Conservation (phyloP, 2,888 invertebrate genomes). For the Muschampia plurimacula region DNA sequence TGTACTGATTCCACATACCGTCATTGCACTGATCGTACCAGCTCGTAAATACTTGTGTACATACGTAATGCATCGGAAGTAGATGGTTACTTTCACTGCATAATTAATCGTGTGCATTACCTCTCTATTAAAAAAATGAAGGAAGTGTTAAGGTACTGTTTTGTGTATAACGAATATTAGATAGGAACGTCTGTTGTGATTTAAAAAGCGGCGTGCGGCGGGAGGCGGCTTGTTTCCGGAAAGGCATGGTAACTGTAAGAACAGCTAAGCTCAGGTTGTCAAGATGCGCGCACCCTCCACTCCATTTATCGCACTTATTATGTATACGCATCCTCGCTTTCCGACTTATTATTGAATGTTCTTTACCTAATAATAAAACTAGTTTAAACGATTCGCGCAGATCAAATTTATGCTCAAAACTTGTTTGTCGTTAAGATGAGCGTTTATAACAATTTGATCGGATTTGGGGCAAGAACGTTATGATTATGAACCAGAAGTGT, state of each 20-base stretch:
- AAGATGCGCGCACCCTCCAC: too few relatives aligned
- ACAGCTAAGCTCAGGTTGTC: too few relatives aligned
- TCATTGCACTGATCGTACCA: too few relatives aligned
- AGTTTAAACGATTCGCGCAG: neutral
- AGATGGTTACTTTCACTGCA: constrained; percentile 8
- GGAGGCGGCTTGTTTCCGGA: too few relatives aligned
- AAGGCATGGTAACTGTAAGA: too few relatives aligned
- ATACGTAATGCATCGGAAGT: constrained; percentile 1
- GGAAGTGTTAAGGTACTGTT: neutral
- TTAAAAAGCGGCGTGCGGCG: too few relatives aligned
- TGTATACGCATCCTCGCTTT: neutral
- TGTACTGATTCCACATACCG: too few relatives aligned
- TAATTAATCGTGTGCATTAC: constrained; percentile 2
- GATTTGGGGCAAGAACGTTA: too few relatives aligned
- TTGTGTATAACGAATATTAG: neutral
- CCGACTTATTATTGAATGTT: constrained; percentile 1
- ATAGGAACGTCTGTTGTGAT: too few relatives aligned
- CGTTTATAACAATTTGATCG: neutral
- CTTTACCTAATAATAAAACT: constrained; percentile 7
- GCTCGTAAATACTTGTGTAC: neutral
- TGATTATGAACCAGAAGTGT: neutral
- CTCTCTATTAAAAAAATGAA: neutral
- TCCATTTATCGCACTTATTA: neutral
- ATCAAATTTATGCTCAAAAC: neutral
- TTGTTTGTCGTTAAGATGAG: neutral